Conservation (phyloP, 2,888 invertebrate species). For the Pyrocoelia pectoralis region DNA sequence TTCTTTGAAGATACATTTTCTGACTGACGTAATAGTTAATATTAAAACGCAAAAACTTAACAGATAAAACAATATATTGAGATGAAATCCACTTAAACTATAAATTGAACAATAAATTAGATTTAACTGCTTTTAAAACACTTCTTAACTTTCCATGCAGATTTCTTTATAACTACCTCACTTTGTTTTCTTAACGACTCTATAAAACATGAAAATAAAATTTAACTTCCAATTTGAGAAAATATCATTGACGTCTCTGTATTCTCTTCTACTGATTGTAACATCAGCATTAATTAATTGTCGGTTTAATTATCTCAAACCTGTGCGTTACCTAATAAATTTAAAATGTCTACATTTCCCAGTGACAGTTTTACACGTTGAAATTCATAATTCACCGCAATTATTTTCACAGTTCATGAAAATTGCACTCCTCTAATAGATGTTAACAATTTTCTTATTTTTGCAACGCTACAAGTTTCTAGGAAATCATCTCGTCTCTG, state of each 20-base stretch:
- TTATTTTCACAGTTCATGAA: too few relatives aligned
- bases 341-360: too few relatives aligned
- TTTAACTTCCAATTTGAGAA: constrained; percentile 8
- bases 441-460: too few relatives aligned
- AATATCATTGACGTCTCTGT: background rate
- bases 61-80: constrained; percentile 3
- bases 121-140: constrained; percentile 12
- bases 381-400: too few relatives aligned
- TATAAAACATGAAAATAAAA: constrained; percentile 8
- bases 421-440: too few relatives aligned
- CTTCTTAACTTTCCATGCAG: constrained; percentile 13
- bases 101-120: constrained; percentile 11
- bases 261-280: background rate
- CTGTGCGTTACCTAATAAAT: too few relatives aligned
- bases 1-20: too few relatives aligned
- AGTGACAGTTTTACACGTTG: too few relatives aligned
- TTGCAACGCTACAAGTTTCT: too few relatives aligned
- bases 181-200: constrained; percentile 12
- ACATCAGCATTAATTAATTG: too few relatives aligned
- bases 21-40: background rate
- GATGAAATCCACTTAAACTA: background rate
- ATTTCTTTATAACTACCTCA: constrained; percentile 12
- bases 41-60: background rate
- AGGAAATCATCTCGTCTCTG: too few relatives aligned
- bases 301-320: too few relatives aligned